phyloP scores from a whole-genome alignment of 2,888 invertebrate genomes.

The Watsonalla binaria region DNA sequence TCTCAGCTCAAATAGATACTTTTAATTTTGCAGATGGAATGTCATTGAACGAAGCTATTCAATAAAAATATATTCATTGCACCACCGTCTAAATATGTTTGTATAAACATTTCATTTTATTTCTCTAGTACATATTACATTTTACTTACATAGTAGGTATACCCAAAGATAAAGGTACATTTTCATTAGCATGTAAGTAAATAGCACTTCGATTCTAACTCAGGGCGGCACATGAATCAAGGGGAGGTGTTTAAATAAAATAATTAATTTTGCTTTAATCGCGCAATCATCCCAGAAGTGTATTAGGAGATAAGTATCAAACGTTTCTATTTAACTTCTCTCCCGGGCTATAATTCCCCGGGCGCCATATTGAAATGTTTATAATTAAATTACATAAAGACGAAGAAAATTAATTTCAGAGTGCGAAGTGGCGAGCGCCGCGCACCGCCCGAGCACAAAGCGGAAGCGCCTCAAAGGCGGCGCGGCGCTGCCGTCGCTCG shows the following conservation, averaged over 20 bases:
- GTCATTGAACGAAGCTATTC: constrained; percentile 37
- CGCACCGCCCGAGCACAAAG: constrained; percentile 50
- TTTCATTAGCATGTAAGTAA: background rate
- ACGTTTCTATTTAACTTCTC: constrained; percentile 78
- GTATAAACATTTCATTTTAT: constrained; percentile 7
- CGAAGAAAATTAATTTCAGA: constrained; percentile 79
- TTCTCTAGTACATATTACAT: background rate
- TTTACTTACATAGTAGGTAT: no score
- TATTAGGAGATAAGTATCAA: constrained; percentile 78
- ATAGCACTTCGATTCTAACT: background rate
- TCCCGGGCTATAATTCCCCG: constrained; percentile 71
- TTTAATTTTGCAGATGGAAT: constrained; percentile 76
- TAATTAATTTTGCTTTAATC: constrained; percentile 66
- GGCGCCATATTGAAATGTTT: constrained; percentile 79
- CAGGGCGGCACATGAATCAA: background rate
- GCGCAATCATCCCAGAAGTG: constrained; percentile 73
- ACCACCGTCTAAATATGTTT: constrained; percentile 16
- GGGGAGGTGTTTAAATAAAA: constrained; percentile 32
- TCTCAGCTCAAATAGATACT: constrained; percentile 65
- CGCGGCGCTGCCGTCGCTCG: constrained; percentile 58
- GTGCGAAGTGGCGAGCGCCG: constrained; percentile 70
- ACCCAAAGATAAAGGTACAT: no score
- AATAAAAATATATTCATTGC: constrained; percentile 31
- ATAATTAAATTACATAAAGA: constrained; percentile 80
- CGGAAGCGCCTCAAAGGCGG: constrained; percentile 65